Conservation (phyloP, 1,140 invertebrate species). For the Drosophila dunni region DNA sequence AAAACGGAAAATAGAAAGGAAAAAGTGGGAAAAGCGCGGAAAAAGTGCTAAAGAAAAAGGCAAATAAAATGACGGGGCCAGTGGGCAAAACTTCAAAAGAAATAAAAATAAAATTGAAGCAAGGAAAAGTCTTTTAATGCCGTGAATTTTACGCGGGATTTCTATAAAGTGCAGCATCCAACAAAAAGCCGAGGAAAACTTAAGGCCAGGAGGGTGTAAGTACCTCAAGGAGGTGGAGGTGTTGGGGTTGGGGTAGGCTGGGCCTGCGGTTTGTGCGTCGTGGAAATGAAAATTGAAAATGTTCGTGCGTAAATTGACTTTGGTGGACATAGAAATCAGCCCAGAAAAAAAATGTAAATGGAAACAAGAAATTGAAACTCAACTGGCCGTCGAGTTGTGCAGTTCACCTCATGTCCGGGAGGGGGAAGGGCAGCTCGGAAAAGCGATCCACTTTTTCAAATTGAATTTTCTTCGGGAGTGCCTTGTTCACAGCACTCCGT, state of each 20-base stretch:
- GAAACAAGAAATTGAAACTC: slow-evolving; percentile 34
- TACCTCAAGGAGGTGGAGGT: slow-evolving; percentile 15
- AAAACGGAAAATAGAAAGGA: slow-evolving; percentile 44
- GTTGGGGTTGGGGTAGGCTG: slow-evolving; percentile 8
- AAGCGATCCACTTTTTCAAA: slow-evolving; percentile 72
- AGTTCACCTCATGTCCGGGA: slow-evolving; percentile 64
- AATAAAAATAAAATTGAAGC: slow-evolving; percentile 64
- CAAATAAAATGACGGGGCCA: slow-evolving; percentile 69
- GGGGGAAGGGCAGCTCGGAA: slow-evolving; percentile 10
- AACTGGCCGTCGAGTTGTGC: slow-evolving; percentile 4
- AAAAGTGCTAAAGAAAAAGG: slow-evolving; percentile 62
- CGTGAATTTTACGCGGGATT: slow-evolving; percentile 80
- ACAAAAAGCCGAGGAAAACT: background rate
- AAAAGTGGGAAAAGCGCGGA: slow-evolving; percentile 49
- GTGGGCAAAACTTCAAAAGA: slow-evolving; percentile 78
- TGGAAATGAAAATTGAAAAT: slow-evolving; percentile 71
- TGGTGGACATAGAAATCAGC: slow-evolving; percentile 54
- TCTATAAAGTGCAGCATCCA: slow-evolving; percentile 69
- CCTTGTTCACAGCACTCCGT: too few species aligned
- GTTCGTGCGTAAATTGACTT: slow-evolving; percentile 81
- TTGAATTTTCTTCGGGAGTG: slow-evolving; percentile 67
- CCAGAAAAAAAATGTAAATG: slow-evolving; percentile 42
- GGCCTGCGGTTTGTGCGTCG: slow-evolving; percentile 62
- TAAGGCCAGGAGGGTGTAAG: slow-evolving; percentile 3
- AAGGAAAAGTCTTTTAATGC: slow-evolving; percentile 79